phyloP scores from a whole-genome alignment of 1,140 invertebrate species.

The Artemia franciscana region DNA sequence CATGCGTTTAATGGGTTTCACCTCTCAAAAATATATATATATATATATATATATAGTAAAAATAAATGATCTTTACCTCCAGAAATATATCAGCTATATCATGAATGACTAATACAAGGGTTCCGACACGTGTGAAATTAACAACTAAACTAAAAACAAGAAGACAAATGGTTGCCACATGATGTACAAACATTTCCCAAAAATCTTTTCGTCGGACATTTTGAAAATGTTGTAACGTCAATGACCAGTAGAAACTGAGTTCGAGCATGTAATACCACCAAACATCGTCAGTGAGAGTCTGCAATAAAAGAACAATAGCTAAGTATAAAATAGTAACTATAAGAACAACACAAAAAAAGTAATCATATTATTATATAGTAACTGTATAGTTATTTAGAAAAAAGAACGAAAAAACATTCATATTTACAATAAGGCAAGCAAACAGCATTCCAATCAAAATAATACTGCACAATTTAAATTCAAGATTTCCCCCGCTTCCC shows the following conservation, averaged over 20 bases:
- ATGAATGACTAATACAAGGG: constrained; percentile 70
- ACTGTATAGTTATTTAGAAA: too few species aligned
- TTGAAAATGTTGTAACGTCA: constrained; percentile 75
- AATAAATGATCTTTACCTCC: constrained; percentile 39
- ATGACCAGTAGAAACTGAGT: constrained; percentile 70
- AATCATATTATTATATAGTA: too few species aligned
- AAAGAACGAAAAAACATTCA: too few species aligned
- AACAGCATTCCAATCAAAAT: too few species aligned
- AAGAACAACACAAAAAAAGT: too few species aligned
- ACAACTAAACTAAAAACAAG: constrained; percentile 81
- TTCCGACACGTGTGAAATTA: constrained; percentile 76
- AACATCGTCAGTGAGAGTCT: constrained; percentile 28
- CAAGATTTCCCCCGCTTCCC: too few species aligned
- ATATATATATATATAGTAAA: constrained; percentile 1
- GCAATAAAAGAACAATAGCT: too few species aligned
- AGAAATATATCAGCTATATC: constrained; percentile 87
- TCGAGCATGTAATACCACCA: constrained; percentile 24
- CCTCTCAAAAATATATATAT: constrained; percentile 1
- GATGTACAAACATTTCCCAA: constrained; percentile 95
- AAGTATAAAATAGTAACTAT: too few species aligned
- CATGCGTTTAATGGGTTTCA: too few species aligned
- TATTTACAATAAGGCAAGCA: too few species aligned
- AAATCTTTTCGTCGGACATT: constrained; percentile 87
- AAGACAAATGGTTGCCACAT: constrained; percentile 69
- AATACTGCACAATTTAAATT: too few species aligned